Conservation (phyloP, 2,888 invertebrate genomes). For the Acanthosepion pharaonis region DNA sequence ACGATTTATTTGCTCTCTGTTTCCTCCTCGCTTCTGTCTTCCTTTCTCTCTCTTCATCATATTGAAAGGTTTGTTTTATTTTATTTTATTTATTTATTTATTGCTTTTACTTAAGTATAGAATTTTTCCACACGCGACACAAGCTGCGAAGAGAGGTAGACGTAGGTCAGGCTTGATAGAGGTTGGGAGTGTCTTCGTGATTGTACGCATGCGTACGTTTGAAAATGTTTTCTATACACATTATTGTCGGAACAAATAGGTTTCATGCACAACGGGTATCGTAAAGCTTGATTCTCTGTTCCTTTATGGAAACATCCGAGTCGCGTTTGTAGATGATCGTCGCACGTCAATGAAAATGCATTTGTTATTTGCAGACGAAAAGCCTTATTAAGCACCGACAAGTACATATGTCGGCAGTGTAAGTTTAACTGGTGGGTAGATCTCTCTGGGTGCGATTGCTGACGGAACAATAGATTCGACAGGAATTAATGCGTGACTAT, state of each 20-base stretch:
- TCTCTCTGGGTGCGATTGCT: too few species aligned
- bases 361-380: not conserved
- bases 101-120: not conserved
- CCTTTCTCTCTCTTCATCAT: not conserved
- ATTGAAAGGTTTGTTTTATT: too few species aligned
- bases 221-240: not conserved
- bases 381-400: not conserved
- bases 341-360: not conserved
- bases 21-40: not conserved
- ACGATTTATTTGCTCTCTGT: not conserved
- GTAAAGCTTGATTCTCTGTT: not conserved
- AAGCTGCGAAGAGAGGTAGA: too few species aligned
- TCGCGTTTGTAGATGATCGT: not conserved
- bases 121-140: too few species aligned
- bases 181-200: not conserved
- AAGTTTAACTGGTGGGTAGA: not conserved
- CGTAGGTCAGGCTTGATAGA: too few species aligned
- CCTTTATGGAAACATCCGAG: not conserved
- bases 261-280: not conserved
- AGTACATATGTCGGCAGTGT: not conserved
- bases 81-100: not conserved
- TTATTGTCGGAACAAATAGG: not conserved
- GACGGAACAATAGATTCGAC: too few species aligned
- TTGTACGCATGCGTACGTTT: not conserved
- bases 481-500: too few species aligned